A percentile compares a stretch with the other conserved stretches of the same genome.
Conservation (phyloP, 2,797 vertebrate species). For the Carduelis carduelis region DNA sequence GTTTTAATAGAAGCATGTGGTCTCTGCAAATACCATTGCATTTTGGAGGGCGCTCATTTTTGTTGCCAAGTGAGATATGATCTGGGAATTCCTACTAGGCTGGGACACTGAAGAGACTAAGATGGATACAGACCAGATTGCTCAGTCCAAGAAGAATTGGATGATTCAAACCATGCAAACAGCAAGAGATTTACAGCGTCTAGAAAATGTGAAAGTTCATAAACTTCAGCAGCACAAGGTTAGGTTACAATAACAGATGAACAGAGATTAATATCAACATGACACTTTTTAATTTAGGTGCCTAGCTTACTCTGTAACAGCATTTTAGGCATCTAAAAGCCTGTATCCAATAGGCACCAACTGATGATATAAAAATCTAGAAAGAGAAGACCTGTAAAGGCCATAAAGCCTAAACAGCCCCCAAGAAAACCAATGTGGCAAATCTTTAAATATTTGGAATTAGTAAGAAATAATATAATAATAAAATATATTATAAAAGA, state of each 20-base stretch:
- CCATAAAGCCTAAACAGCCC: neutral
- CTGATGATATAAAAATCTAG: neutral
- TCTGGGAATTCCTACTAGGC: constrained; percentile 1
- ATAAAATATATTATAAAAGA: neutral
- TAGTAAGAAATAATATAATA: neutral
- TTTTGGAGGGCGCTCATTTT: neutral
- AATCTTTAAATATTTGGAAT: neutral
- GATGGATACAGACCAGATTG: constrained; percentile 47
- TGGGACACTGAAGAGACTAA: constrained; percentile 20
- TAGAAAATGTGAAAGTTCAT: constrained; percentile 52
- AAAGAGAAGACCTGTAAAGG: neutral
- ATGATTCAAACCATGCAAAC: constrained; percentile 51
- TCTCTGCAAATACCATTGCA: neutral
- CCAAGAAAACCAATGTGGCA: neutral
- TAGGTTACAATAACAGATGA: constrained; percentile 52
- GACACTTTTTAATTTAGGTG: constrained; percentile 5
- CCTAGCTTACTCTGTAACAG: neutral
- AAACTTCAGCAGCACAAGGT: constrained; percentile 42
- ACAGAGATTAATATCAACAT: constrained; percentile 22
- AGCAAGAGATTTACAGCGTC: constrained; percentile 21
- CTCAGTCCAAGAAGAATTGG: neutral
- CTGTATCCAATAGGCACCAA: neutral
- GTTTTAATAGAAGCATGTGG: neutral
- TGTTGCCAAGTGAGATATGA: constrained; percentile 19
- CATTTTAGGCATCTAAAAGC: neutral